These are phyloP conservation scores for Hyalella azteca DNA, from an alignment of 2,888 invertebrate species.

Conservation along the genomic window DNA sequence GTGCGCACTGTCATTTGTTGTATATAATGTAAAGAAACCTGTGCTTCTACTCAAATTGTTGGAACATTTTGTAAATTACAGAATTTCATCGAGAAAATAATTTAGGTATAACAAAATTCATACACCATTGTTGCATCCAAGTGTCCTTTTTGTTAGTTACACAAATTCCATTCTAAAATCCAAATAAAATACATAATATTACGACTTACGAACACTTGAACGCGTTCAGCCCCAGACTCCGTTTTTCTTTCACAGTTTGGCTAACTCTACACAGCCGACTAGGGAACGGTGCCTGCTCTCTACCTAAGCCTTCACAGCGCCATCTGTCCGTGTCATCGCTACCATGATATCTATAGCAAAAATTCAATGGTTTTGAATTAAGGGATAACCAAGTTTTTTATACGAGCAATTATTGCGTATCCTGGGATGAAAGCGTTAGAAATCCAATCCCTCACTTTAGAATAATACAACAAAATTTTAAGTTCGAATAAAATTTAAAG, in stretches of 20 bases:
- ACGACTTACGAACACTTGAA: not conserved
- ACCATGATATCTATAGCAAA: not conserved
- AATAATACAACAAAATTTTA: not conserved
- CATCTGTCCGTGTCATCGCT: not conserved
- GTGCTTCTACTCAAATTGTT: too few relatives aligned
- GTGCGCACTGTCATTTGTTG: too few relatives aligned
- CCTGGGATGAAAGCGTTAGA: not conserved
- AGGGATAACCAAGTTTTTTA: not conserved
- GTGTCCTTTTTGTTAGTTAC: too few relatives aligned
- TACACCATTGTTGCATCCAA: not conserved
- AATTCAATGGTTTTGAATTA: not conserved
- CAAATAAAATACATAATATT: not conserved
- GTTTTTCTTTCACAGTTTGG: not conserved
- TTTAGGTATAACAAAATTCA: not conserved
- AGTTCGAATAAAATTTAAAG: not conserved
- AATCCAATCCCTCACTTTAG: not conserved
- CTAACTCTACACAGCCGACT: slow-evolving; percentile 27
- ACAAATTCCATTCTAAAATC: too few relatives aligned
- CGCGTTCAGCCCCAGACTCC: not conserved
- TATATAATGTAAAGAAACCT: too few relatives aligned
- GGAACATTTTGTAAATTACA: too few relatives aligned
- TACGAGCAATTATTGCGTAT: too few relatives aligned
- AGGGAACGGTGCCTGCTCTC: slow-evolving; percentile 6
- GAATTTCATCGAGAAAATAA: not conserved
- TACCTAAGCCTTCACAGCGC: not conserved